A percentile compares a stretch with the other conserved stretches of the same genome.
These are phyloP conservation scores for Microtus californicus DNA, from an alignment of 2,797 vertebrate species.

Conservation along the genomic window DNA sequence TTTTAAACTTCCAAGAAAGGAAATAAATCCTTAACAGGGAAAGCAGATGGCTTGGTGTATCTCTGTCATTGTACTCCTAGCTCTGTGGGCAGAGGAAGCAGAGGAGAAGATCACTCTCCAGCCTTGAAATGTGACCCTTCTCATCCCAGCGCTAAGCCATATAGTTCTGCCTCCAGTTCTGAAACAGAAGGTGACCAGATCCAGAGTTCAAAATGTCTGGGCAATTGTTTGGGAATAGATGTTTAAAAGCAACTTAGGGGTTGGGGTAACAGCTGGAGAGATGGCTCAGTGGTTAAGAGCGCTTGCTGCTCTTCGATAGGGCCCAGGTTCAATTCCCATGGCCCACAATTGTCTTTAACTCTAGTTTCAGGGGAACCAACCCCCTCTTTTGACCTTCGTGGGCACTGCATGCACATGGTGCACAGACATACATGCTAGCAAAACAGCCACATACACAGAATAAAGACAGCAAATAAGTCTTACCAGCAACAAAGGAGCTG, in stretches of 20 bases:
- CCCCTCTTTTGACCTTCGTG: neutral
- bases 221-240: neutral
- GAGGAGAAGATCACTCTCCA: neutral
- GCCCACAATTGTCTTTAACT: neutral
- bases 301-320: neutral
- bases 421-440: neutral
- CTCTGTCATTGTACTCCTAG: neutral
- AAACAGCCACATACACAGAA: neutral
- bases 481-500: neutral
- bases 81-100: neutral
- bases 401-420: too few species aligned
- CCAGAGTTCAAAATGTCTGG: constrained; percentile 22
- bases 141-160: neutral
- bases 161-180: neutral
- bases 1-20: constrained; percentile 55
- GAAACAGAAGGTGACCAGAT: constrained; percentile 12
- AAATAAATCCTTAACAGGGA: constrained; percentile 3
- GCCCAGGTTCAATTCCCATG: neutral
- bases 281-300: neutral
- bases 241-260: neutral
- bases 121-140: constrained; percentile 20
- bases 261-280: neutral
- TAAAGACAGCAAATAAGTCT: neutral
- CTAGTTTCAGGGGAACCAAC: neutral
- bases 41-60: neutral